Evolutionary conservation across 2,113 vertebrate genomes (phyloP), one percentile per base, ranked within the genome.

Genomic region (Nothobranchius furzeri): DNA sequence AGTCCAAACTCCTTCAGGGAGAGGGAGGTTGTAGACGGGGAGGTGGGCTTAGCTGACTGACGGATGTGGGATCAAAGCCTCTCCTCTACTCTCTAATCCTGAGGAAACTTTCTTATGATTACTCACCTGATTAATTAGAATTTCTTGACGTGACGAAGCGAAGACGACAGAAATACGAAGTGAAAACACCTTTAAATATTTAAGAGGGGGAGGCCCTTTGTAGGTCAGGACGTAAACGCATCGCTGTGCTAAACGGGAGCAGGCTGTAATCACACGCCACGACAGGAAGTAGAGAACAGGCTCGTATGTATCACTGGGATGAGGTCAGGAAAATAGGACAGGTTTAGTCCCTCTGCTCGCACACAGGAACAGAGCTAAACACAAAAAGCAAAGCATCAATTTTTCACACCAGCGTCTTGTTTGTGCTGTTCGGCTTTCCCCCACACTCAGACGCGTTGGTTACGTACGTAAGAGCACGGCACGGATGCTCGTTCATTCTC

Each of bases 361-460:
- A 2, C 60, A 61, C 57, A 35, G 3, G 56, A 57, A 62, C 58
- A 42, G 60, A 51, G 70, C 30, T 8, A 53, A 70, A 79, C 63
- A 84, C 75, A 84, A 82, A 88, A 89, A 78, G 76, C 76, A 84
- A 82, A 83, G 86, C 86, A 88, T 90, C 68, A 74, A 88, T 89
- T 86, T 89, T 87, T 86, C 79, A 89, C 73, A 78, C 47, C 53
- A 0, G 54, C 78, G 59, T 79, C 56, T 53, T 63, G 65, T 85
- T 87, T 87, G 72, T 82, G 74, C 73, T 57, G 74, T 73, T 82
- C 76, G 64, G 81, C 81, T 86, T 73, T 82, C 72, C 62, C 40
- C 47, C 43, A n/a, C 24, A 69, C 64, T 8, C 47, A 67, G 78
- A 60, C 37, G 64, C 36, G 13, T 68, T 56, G 69, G 64, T 72